These are phyloP conservation scores for Syncerus caffer DNA, from an alignment of 2,797 vertebrate genomes.

Conservation along the genomic window DNA sequence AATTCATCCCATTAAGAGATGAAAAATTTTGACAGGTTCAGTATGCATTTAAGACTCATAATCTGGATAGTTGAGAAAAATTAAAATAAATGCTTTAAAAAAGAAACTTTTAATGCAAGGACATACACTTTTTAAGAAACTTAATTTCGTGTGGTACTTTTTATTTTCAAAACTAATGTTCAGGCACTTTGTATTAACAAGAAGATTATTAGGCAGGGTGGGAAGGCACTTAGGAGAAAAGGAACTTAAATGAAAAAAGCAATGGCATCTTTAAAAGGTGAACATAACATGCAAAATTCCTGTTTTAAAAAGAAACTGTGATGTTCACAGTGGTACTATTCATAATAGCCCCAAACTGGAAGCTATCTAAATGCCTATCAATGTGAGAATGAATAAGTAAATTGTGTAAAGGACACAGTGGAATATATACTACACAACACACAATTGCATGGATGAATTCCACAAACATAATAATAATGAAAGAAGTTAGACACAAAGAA, in stretches of 20 bases:
- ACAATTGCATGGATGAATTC: background rate
- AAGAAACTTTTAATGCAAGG: constrained; percentile 18
- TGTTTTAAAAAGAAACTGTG: constrained; percentile 27
- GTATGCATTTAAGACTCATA: constrained; percentile 44
- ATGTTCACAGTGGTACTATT: background rate
- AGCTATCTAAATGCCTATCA: background rate
- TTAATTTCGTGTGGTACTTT: constrained; percentile 17
- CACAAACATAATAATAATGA: background rate
- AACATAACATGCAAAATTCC: background rate
- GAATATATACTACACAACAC: background rate
- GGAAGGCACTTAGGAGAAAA: constrained; percentile 28
- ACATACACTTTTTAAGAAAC: constrained; percentile 25
- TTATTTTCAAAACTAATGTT: constrained; percentile 37
- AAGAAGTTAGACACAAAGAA: background rate
- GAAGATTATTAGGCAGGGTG: constrained; percentile 39
- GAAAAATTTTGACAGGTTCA: constrained; percentile 59
- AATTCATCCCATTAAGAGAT: constrained; percentile 60
- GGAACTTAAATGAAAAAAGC: constrained; percentile 11
- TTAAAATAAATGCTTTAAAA: constrained; percentile 27
- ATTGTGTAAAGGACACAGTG: background rate
- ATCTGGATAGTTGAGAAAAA: constrained; percentile 48
- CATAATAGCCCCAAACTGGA: background rate
- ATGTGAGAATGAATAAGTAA: background rate
- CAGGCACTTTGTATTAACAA: constrained; percentile 27
- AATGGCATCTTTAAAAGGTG: background rate